These are phyloP conservation scores for Malurus elegans DNA, from an alignment of 2,113 vertebrate genomes.

Conservation along the genomic window DNA sequence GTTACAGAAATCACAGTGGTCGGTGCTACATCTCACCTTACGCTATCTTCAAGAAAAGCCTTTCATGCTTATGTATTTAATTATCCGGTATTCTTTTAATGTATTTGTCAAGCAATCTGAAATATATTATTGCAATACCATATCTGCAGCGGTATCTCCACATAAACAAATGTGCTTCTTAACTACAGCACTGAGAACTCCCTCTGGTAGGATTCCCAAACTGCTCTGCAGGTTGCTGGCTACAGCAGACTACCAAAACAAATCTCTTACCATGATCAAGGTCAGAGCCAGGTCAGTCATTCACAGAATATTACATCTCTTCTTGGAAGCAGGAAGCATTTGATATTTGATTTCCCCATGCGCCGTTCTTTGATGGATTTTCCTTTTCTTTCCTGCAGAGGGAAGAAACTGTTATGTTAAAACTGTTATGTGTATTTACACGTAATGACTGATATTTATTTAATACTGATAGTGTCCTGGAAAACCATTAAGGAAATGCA, in stretches of 20 bases:
- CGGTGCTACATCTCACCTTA: conserved; percentile 19
- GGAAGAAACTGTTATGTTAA: conserved; percentile 44
- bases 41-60: conserved; percentile 45
- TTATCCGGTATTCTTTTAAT: conserved; percentile 33
- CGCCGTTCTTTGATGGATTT: conserved; percentile 73
- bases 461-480: conserved; percentile 3
- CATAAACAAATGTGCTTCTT: conserved; percentile 68
- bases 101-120: conserved; percentile 43
- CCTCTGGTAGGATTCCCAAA: conserved; percentile 81
- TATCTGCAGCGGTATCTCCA: conserved; percentile 55
- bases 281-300: conserved; percentile 81
- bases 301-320: conserved; percentile 76
- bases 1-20: conserved; percentile 9
- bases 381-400: conserved; percentile 57
- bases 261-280: conserved; percentile 84
- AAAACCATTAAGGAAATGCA: conserved; percentile 12
- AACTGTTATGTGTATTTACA: conserved; percentile 39
- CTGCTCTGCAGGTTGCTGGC: conserved; percentile 86
- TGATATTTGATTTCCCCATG: conserved; percentile 63
- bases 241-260: conserved; percentile 85
- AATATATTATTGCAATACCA: conserved; percentile 53
- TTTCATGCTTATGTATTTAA: conserved; percentile 50
- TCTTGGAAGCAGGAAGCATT: conserved; percentile 71
- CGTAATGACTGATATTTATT: conserved; percentile 11
- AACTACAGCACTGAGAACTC: conserved; percentile 72